Evolutionary conservation across 2,888 invertebrate genomes (phyloP), one percentile per base, ranked within the genome.

Genomic region (Epinotia ramella): DNA sequence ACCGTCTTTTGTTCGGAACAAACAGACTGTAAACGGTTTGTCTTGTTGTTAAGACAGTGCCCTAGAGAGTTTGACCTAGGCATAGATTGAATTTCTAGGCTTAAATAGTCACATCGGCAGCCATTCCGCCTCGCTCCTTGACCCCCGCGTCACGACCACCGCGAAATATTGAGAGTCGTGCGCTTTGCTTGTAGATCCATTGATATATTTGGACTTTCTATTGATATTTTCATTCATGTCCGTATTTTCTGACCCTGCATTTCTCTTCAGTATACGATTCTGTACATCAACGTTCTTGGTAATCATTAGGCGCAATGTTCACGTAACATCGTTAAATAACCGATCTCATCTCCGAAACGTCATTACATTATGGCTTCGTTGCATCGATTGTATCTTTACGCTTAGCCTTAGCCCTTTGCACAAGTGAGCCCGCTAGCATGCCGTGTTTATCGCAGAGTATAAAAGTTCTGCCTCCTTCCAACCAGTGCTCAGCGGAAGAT

Each of bases 21-120:
- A 79, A 78, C 78, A 79, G 79, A 81, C 79, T 81, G 81, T 78
- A 78, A 82, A 83, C 78, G 70, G 78, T 77, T 67, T 33, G 73
- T 59, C 72, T 66, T 46, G 73, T 76, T 76, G 70, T 74, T 74
- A 74, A 84, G 82, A 81, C 79, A 80, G 80, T 84, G 86, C 84
- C 85, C 84, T 88, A 88, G 89, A 90, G 90, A 90, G 90, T 90
- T 89, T 91, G 88, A 91, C 89, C 90, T 87, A 87, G 87, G 87
- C 84, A 86, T 81, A 84, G 85, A 88, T 90, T 89, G 85, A 88
- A 90, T 87, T 87, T 86, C 85, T 84, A 83, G 84, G 84, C 83
- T 85, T 84, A 83, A 84, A 85, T 83, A 84, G 84, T 87, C 87
- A 85, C 84, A 85, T 86, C 83, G 82, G 84, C 84, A 84, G 85